phyloP scores from a whole-genome alignment of 1,140 invertebrate genomes.

The Diorhabda carinulata region DNA sequence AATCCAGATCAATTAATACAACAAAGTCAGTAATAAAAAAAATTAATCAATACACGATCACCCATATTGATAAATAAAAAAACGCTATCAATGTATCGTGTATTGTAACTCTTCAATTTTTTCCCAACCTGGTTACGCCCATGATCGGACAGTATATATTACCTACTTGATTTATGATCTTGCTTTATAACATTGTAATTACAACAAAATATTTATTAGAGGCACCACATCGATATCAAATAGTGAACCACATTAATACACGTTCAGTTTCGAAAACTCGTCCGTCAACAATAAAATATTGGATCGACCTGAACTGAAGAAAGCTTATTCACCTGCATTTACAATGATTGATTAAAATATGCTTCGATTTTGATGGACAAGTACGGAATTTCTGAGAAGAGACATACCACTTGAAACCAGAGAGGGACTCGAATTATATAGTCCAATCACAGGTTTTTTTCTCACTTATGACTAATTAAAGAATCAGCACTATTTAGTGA shows the following conservation, averaged over 20 bases:
- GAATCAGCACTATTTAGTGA: no score
- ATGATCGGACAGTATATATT: no score
- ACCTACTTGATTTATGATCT: neutral
- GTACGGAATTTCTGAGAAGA: neutral
- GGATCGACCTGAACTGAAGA: neutral
- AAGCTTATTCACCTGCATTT: neutral
- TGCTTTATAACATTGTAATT: neutral
- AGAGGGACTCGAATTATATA: neutral
- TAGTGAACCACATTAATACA: constrained; percentile 1
- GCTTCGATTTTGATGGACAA: constrained; percentile 2
- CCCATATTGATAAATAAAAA: no score
- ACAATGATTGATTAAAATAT: neutral
- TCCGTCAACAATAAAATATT: neutral
- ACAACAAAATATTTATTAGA: neutral
- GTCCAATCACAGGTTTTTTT: no score
- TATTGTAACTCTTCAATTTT: no score
- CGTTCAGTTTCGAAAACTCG: neutral
- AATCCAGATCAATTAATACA: no score
- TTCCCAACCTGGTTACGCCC: no score
- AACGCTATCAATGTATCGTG: no score
- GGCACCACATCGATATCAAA: constrained; percentile 1
- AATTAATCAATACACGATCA: no score
- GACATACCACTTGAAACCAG: neutral
- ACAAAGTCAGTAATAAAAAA: no score
- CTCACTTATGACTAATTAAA: no score